Evolutionary conservation across 2,797 vertebrate species (phyloP), one percentile per base, ranked within the genome.

Genomic region (Rhynchotus rufescens): DNA sequence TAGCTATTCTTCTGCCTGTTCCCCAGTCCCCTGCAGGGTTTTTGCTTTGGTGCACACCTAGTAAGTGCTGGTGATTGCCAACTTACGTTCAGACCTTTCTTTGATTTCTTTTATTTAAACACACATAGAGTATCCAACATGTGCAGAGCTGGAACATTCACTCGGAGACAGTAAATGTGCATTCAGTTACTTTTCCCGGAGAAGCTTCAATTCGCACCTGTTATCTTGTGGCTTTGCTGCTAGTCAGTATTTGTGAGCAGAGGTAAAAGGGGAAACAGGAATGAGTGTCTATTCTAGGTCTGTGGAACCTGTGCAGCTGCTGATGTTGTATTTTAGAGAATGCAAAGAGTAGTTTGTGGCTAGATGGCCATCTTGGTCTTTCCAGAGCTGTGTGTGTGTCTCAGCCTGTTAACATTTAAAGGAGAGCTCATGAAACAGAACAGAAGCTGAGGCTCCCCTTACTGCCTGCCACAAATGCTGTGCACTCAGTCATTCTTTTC

Each of bases 21-120:
- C 34, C 54, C 51, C 47, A 52, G 68, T 23, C 60, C 59, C 85
- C 92, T 83, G 80, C 90, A 85, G 94, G 90, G 83, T 56, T 91
- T 56, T 54, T 22, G n/a, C 75, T 36, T n/a, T 23, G 44, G 67
- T 61, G 65, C 68, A 49, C 47, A 38, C 36, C 66, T 40, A 66
- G 15, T 2, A 6, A 66, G 2, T 15, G 44, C 80, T 54, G 83
- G 26, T 36, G 6, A 7, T 25, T 59, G 84, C 60, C 40, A 79
- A 78, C 51, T 30, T 47, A 66, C 75, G 30, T 30, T 47, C 17
- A 88, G 21, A 32, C 26, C 25, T 66, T 71, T 61, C 61, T 62
- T 64, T 51, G 40, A n/a, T 38, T 20, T n/a, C 21, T 12, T 19
- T 4, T 15, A 32, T 75, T 71, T 15, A 23, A 21, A 40, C 17